Evolutionary conservation across 2,888 invertebrate genomes (phyloP).

Genomic region (Lapara coniferarum): DNA sequence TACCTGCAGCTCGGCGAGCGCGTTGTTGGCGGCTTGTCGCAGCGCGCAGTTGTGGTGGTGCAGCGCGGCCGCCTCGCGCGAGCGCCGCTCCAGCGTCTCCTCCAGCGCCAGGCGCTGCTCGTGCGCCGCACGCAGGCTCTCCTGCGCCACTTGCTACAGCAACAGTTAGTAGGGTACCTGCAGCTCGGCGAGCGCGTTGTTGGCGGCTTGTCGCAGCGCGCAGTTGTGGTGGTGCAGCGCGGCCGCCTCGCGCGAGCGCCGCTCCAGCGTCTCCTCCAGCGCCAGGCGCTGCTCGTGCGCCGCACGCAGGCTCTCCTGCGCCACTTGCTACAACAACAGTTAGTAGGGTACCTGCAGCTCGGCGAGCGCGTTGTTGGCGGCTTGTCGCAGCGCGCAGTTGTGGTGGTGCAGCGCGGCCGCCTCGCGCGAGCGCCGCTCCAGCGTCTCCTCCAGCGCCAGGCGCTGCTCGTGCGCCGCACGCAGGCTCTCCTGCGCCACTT

Average conservation of each 20-base stretch:
- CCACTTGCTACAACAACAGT: slow-evolving; percentile 77
- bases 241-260: slow-evolving; percentile 72
- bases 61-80: slow-evolving; percentile 71
- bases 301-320: slow-evolving; percentile 94
- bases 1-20: slow-evolving; percentile 77
- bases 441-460: slow-evolving; percentile 86
- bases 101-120: slow-evolving; percentile 92
- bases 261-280: slow-evolving; percentile 81
- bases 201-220: slow-evolving; percentile 71
- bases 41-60: slow-evolving; percentile 78
- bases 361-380: slow-evolving; percentile 74
- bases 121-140: slow-evolving; percentile 92
- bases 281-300: slow-evolving; percentile 94
- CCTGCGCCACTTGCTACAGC: slow-evolving; percentile 88
- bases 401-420: slow-evolving; percentile 74
- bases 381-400: slow-evolving; percentile 74
- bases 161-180: slow-evolving; percentile 61
- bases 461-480: slow-evolving; percentile 94
- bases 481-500: slow-evolving; percentile 93
- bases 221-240: slow-evolving; percentile 78
- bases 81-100: slow-evolving; percentile 73
- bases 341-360: slow-evolving; percentile 76
- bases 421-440: slow-evolving; percentile 75
- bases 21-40: slow-evolving; percentile 72
- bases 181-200: slow-evolving; percentile 76